A percentile compares a stretch with the other conserved stretches of the same genome.
Conservation (phyloP, 2,797 vertebrate species). For the Tolypeutes matacus region DNA sequence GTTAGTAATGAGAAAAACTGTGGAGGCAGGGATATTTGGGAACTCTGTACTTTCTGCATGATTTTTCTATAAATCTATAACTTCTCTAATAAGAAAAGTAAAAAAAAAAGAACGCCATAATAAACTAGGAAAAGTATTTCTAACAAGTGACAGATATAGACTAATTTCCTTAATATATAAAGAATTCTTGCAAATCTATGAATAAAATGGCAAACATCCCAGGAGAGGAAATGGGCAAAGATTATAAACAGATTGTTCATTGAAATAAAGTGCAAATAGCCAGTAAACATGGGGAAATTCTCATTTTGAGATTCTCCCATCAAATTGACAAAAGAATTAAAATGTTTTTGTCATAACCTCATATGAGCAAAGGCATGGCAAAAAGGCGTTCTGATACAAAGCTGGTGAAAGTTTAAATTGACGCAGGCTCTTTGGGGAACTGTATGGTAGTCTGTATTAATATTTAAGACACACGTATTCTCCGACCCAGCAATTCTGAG, state of each 20-base stretch:
- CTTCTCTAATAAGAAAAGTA: no score
- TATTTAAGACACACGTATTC: accelerated
- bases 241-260: background rate
- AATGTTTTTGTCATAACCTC: background rate
- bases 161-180: background rate
- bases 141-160: no score
- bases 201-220: background rate
- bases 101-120: background rate
- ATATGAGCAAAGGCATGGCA: background rate
- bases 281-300: background rate
- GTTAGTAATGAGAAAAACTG: no score
- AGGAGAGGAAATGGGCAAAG: background rate
- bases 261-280: background rate
- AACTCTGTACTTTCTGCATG: no score
- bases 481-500: background rate
- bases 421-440: background rate
- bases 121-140: background rate
- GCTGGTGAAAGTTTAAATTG: background rate
- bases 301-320: background rate
- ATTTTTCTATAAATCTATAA: no score
- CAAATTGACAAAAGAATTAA: background rate
- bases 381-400: background rate
- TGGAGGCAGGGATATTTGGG: no score
- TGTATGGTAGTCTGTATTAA: accelerated
- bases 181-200: background rate